Percentiles rank a stretch among this genome's conserved stretches.
These are phyloP conservation scores for Diplazon laetatorius DNA, from an alignment of 2,888 invertebrate genomes.

Conservation along the genomic window DNA sequence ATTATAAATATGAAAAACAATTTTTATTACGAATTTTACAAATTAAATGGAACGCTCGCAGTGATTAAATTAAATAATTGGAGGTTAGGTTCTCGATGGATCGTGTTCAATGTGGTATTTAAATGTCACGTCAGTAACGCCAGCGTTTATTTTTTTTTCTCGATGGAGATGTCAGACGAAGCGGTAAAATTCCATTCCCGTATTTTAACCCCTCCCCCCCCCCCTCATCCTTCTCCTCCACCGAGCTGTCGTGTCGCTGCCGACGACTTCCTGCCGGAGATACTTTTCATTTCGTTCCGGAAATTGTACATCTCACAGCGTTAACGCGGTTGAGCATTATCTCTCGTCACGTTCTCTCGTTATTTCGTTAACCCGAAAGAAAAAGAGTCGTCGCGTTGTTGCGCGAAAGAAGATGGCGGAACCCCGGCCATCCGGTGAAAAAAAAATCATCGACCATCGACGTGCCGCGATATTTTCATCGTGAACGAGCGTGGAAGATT, in stretches of 20 bases:
- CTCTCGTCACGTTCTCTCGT: conserved; percentile 53
- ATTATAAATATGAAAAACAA: too few relatives aligned
- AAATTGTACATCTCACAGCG: conserved; percentile 56
- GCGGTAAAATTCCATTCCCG: conserved; percentile 24
- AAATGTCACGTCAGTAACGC: background rate
- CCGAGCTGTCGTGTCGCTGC: conserved; percentile 6
- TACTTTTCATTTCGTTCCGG: conserved; percentile 53
- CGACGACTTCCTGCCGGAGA: conserved; percentile 48
- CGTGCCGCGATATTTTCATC: too few relatives aligned
- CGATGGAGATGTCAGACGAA: background rate
- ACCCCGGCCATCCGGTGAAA: too few relatives aligned
- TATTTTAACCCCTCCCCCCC: too few relatives aligned
- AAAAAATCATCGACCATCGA: too few relatives aligned
- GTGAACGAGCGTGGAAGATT: too few relatives aligned
- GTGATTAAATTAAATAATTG: background rate
- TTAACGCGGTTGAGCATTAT: conserved; percentile 39
- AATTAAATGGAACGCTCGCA: too few relatives aligned
- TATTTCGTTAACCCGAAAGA: conserved; percentile 38
- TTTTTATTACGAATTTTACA: too few relatives aligned
- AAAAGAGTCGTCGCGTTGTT: too few relatives aligned
- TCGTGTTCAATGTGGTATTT: conserved; percentile 3
- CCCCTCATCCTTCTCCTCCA: too few relatives aligned
- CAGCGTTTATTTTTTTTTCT: too few relatives aligned
- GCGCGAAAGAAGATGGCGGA: too few relatives aligned
- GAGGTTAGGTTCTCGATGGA: background rate